Percentiles rank a stretch among this genome's conserved stretches.
Conservation (phyloP, 35 echinoderm and acorn worm species). For the Acanthaster planci region DNA sequence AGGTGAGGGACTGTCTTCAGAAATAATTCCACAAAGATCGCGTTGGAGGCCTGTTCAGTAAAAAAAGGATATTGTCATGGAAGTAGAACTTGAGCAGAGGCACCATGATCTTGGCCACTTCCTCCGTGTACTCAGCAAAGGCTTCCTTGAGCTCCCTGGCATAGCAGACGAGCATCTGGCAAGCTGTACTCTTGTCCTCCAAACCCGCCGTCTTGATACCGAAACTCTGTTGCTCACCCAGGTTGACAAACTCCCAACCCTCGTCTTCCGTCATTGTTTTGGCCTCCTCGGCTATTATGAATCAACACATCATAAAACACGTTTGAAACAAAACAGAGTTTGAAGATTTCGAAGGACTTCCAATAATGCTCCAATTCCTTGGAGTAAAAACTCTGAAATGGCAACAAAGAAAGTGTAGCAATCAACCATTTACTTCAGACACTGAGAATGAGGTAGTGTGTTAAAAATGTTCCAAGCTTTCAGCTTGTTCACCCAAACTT, state of each 20-base stretch:
- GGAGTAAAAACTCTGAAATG: too few species aligned
- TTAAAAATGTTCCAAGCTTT: too few species aligned
- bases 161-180: slow-evolving; percentile 99
- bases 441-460: too few species aligned
- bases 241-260: slow-evolving; percentile 99
- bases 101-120: slow-evolving; percentile 96
- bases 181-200: slow-evolving; percentile 96
- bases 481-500: slow-evolving; percentile 15
- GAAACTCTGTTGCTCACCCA: slow-evolving; percentile 99
- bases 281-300: slow-evolving; percentile 84
- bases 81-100: slow-evolving; percentile 95
- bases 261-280: slow-evolving; percentile 94
- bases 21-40: too few species aligned
- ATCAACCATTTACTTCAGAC: too few species aligned
- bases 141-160: slow-evolving; percentile 93
- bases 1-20: too few species aligned
- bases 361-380: too few species aligned
- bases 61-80: slow-evolving; percentile 99
- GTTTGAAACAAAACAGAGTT: too few species aligned
- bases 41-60: neutral
- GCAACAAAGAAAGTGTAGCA: too few species aligned
- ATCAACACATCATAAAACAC: too few species aligned
- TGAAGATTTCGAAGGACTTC: too few species aligned
- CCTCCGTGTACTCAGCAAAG: slow-evolving; percentile 93
- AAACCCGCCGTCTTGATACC: slow-evolving; percentile 88